These are phyloP conservation scores for Chinchilla lanigera DNA, from an alignment of 2,113 vertebrate species.

Conservation along the genomic window DNA sequence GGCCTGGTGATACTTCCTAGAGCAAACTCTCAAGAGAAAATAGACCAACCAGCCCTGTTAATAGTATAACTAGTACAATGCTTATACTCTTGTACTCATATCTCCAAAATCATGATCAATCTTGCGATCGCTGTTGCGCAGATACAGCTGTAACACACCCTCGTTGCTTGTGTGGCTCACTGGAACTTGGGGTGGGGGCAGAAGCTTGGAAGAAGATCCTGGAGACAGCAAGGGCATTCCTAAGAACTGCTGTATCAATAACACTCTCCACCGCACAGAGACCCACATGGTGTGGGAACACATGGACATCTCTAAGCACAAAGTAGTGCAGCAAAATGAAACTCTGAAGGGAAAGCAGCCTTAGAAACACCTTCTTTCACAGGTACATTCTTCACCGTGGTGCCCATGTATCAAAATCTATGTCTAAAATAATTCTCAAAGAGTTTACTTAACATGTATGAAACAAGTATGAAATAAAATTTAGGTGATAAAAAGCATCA, in stretches of 20 bases:
- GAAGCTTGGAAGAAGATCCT: neutral
- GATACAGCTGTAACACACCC: neutral
- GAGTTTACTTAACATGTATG: constrained; percentile 7
- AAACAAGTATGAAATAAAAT: constrained; percentile 16
- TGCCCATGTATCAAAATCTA: neutral
- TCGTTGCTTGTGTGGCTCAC: neutral
- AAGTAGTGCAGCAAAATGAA: neutral
- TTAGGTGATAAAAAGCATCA: neutral
- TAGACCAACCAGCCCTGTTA: neutral
- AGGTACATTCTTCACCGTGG: neutral
- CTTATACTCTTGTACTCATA: neutral
- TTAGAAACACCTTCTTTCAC: neutral
- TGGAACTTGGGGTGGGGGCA: neutral
- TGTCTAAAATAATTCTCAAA: neutral
- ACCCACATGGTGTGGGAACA: neutral
- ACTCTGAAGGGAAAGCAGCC: neutral
- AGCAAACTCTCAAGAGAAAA: constrained; percentile 39
- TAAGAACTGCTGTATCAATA: neutral
- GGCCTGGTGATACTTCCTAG: neutral
- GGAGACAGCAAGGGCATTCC: neutral
- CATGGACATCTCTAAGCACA: neutral
- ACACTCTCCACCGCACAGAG: neutral
- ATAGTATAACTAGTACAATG: neutral
- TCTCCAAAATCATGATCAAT: neutral
- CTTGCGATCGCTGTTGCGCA: neutral